Evolutionary conservation across 2,113 vertebrate genomes (phyloP), one percentile per base, ranked within the genome.

Genomic region (Calyptommatus sinebrachiatus): DNA sequence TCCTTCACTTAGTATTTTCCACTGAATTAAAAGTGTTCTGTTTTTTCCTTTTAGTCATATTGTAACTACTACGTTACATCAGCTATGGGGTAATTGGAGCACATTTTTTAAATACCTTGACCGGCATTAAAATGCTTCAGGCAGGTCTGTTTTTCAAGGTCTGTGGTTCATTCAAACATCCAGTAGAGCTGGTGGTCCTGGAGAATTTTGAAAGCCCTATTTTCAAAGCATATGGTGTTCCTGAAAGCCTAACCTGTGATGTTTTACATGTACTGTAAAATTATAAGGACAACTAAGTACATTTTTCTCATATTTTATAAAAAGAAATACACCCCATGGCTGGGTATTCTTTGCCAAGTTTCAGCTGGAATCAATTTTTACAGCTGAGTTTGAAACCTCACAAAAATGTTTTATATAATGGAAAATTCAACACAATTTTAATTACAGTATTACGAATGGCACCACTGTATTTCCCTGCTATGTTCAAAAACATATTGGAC

Each of bases 391-490:
- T 78, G 76, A 87, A 88, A 78, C 81, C 78, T 76, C 84, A 87
- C 73, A 87, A 88, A 91, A 88, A 82, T 66, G 46, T n/a, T 83
- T 89, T 89, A 73, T 88, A 87, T 87, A 87, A 90, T 81, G 89
- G 90, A 91, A 92, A 89, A 83, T 76, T 63, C 87, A 86, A 92
- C 84, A 88, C 81, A 84, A 75, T 35, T 68, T 81, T 79, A 63
- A 85, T 78, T 88, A 78, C 75, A 83, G 80, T 63, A 73, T 77
- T 85, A 84, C 82, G 74, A 87, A 87, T 48, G 35, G 68, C 18
- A 66, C 71, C 82, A 60, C 82, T 82, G 69, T 26, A 83, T 77
- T 90, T 90, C 87, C 87, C 86, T 71, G 53, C 76, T 62, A 61
- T 86, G 77, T 46, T 77, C 77, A 71, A 20, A 69, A 74, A 80